These are phyloP conservation scores for Malurus leucopterus DNA, from an alignment of 2,797 vertebrate genomes.

Conservation along the genomic window DNA sequence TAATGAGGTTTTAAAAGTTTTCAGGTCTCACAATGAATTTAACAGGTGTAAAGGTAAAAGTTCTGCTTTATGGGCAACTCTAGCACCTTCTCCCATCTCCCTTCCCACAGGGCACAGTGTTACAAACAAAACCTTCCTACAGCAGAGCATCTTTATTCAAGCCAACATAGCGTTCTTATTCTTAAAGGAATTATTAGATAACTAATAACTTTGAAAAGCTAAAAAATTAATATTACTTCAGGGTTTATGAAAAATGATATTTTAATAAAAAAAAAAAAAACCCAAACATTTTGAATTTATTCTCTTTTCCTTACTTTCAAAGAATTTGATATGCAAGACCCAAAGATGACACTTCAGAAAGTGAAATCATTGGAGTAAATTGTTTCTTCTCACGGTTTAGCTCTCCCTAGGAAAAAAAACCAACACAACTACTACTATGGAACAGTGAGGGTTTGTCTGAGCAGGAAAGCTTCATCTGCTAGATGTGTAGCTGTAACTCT, in stretches of 20 bases:
- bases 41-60: neutral
- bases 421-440: neutral
- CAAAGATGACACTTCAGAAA: neutral
- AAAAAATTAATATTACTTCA: neutral
- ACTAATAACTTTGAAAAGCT: neutral
- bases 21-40: neutral
- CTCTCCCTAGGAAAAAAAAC: neutral
- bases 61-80: neutral
- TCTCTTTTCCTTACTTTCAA: neutral
- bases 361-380: neutral
- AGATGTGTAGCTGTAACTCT: neutral
- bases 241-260: neutral
- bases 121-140: neutral
- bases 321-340: neutral
- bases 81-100: neutral
- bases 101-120: neutral
- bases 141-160: neutral
- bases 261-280: neutral
- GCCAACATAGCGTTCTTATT: neutral
- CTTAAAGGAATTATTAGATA: neutral
- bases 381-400: neutral
- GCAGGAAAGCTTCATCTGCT: conserved; percentile 1
- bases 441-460: neutral
- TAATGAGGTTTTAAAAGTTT: neutral
- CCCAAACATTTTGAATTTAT: neutral